These are phyloP conservation scores for Sorex fumeus DNA, from an alignment of 2,113 vertebrate genomes.

Conservation along the genomic window DNA sequence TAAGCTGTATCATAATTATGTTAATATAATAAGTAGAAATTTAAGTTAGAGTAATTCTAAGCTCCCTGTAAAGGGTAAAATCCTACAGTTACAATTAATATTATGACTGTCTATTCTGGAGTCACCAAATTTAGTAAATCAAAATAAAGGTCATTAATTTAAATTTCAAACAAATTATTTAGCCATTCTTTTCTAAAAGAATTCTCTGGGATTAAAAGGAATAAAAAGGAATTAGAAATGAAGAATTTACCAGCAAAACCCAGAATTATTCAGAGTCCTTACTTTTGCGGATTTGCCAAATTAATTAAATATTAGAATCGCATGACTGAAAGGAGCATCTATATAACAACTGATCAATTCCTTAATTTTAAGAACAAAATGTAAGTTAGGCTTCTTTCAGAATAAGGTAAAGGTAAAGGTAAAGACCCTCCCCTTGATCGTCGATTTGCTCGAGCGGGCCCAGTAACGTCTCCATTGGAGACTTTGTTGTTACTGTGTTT, in stretches of 20 bases:
- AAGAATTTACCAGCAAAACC: not conserved
- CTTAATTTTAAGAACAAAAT: conserved; percentile 46
- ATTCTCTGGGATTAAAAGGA: too few relatives aligned
- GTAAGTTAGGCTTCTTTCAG: not conserved
- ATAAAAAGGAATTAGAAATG: not conserved
- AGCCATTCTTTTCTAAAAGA: not conserved
- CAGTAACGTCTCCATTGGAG: too few relatives aligned
- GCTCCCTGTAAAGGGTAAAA: not conserved
- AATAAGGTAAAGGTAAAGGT: too few relatives aligned
- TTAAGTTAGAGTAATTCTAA: conserved; percentile 22
- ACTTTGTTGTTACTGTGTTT: too few relatives aligned
- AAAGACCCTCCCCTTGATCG: too few relatives aligned
- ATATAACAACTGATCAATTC: not conserved
- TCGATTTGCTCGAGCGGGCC: too few relatives aligned
- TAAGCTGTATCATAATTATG: not conserved
- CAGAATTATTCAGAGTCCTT: not conserved
- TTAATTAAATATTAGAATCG: conserved; percentile 21
- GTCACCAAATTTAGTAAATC: not conserved
- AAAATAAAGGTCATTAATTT: not conserved
- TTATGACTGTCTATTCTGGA: not conserved
- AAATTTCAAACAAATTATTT: conserved; percentile 28
- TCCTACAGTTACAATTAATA: not conserved
- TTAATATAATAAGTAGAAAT: not conserved
- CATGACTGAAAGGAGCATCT: not conserved
- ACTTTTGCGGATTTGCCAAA: not conserved